Evolutionary conservation across 2,113 vertebrate genomes (phyloP).

Genomic region (Daubentonia madagascariensis): DNA sequence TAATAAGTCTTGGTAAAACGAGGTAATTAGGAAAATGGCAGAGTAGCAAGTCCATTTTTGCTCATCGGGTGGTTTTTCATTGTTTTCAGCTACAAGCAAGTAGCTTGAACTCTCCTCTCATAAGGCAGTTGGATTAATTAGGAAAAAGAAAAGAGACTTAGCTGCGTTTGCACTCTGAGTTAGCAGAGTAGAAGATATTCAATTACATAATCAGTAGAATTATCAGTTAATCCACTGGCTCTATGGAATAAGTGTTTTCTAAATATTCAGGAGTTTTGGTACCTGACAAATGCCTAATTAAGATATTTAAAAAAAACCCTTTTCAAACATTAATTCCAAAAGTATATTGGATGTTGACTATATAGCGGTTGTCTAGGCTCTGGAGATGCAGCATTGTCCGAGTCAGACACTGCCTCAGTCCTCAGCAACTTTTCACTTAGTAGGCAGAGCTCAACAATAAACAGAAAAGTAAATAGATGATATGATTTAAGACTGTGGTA

Average conservation of each 20-base stretch:
- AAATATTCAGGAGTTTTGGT: background rate
- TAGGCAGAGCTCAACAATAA: background rate
- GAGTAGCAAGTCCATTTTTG: background rate
- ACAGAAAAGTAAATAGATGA: background rate
- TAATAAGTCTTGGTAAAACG: background rate
- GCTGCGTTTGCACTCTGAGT: background rate
- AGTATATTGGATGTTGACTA: background rate
- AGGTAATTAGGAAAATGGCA: background rate
- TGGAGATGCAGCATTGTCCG: accelerated
- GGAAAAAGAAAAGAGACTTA: background rate
- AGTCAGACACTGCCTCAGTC: background rate
- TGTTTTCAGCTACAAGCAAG: background rate
- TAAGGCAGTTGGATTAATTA: background rate
- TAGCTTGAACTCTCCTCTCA: background rate
- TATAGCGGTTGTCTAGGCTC: background rate
- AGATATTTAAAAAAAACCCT: background rate
- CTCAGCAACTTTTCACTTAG: background rate
- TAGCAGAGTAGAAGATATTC: background rate
- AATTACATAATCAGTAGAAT: background rate
- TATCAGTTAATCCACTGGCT: background rate
- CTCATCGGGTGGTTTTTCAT: background rate
- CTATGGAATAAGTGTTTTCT: background rate
- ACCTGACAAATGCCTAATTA: background rate
- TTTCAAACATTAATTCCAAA: background rate
- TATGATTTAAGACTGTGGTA: background rate